Base-by-base conservation (phyloP, 2,888 invertebrate genomes). In the Spialia ferax region DNA sequence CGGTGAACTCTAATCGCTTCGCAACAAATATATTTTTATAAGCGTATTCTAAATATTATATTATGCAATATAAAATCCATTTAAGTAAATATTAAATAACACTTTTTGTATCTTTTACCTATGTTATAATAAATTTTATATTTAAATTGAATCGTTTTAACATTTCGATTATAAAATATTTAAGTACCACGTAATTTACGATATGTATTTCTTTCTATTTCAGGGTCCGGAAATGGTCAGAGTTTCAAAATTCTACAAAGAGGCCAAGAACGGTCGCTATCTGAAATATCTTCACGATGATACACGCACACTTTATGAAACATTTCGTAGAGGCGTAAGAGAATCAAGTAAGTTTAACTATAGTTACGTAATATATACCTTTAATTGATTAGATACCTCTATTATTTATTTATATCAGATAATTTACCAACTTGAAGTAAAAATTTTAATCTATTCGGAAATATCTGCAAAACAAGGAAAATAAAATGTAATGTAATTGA, bases 201-300 rank as follows among this genome's bases (percentile, higher is more conserved):
- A n/a, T n/a, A n/a, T 8, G 10, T 38, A n/a, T n/a, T 60, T 70
- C 64, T 60, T 67, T 75, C 88, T 79, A 76, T 95, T 95, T 42
- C 95, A 98, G 98, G 98, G 98, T 79, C 96, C 97, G 76, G 98
- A 98, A 89, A 95, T 97, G 93, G 97, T 98, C 81, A 95, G 97
- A 79, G 97, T 97, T 71, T 98, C 98, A 62, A 97, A 97, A 86
- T 97, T 98, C 93, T 97, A 96, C 94, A 97, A 97, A 91, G 97
- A 98, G 81, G 96, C 97, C 72, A 97, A 97, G 91, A 97, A 97
- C 79, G 98, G 98, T 67, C 97, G 96, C 87, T 98, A 96, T 88
- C 94, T 98, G 73, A 96, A 96, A 82, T 98, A 96, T 86, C 94
- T 98, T 73, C 96, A 96, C 86, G 97, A 98, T 79, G 98, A 98